These are phyloP conservation scores for Hirtodrosophila histrioides DNA, from an alignment of 2,888 invertebrate genomes.

Conservation along the genomic window DNA sequence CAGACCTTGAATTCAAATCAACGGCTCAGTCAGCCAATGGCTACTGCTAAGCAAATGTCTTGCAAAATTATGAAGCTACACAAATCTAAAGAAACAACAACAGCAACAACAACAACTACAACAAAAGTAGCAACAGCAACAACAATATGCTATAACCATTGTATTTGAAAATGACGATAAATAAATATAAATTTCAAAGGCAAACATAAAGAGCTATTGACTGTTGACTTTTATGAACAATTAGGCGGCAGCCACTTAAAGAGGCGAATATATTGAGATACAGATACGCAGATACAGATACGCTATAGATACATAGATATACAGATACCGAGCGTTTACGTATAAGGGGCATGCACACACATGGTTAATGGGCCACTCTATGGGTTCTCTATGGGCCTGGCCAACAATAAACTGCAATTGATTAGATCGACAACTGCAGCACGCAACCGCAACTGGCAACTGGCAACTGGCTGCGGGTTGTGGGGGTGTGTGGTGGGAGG, in stretches of 20 bases:
- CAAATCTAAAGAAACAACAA: slow-evolving; percentile 45
- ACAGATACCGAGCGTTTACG: slow-evolving; percentile 35
- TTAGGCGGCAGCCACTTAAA: slow-evolving; percentile 77
- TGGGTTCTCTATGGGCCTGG: slow-evolving; percentile 73
- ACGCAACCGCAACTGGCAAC: slow-evolving; percentile 48
- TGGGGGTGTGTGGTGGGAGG: slow-evolving; percentile 33
- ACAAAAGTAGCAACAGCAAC: slow-evolving; percentile 18
- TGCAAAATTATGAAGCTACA: slow-evolving; percentile 72
- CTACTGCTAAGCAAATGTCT: slow-evolving; percentile 66
- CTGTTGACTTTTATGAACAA: slow-evolving; percentile 77
- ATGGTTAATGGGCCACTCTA: slow-evolving; percentile 65
- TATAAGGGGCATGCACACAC: slow-evolving; percentile 62
- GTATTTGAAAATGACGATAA: slow-evolving; percentile 65
- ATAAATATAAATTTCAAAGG: slow-evolving; percentile 78
- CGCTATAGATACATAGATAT: slow-evolving; percentile 40
- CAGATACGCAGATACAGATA: slow-evolving; percentile 48
- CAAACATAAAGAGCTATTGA: slow-evolving; percentile 79
- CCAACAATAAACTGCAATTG: slow-evolving; percentile 79
- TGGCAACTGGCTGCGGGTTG: slow-evolving; percentile 24
- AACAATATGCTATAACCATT: slow-evolving; percentile 47
- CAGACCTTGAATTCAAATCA: slow-evolving; percentile 72
- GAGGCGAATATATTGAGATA: slow-evolving; percentile 67
- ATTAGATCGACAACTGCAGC: slow-evolving; percentile 70
- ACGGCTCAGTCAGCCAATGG: slow-evolving; percentile 53
- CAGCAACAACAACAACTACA: slow-evolving; percentile 17